A percentile compares a stretch with the other conserved stretches of the same genome.
phyloP scores from a whole-genome alignment of 2,797 vertebrate genomes.

The Prionace glauca region DNA sequence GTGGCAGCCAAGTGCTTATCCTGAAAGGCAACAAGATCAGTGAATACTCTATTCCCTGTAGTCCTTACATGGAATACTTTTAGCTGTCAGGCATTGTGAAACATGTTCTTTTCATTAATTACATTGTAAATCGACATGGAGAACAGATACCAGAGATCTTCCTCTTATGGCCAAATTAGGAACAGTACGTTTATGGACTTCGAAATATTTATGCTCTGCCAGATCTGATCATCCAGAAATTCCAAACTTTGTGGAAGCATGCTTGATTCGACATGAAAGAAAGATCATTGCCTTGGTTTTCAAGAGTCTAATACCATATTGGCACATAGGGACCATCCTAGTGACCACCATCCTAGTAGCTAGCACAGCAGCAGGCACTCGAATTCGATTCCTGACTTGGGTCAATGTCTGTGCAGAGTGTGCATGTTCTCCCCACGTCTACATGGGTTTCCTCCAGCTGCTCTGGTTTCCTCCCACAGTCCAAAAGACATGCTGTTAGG shows the following conservation, averaged over 20 bases:
- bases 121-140: not conserved
- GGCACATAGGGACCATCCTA: not conserved
- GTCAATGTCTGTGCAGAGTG: too few species aligned
- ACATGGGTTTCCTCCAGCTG: too few species aligned
- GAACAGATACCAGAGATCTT: not conserved
- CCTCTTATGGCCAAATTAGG: not conserved
- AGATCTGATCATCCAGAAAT: not conserved
- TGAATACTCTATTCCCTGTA: not conserved
- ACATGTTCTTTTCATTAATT: not conserved
- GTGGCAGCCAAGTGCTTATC: not conserved
- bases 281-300: not conserved
- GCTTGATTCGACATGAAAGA: not conserved
- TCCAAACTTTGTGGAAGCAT: not conserved
- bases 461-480: too few species aligned
- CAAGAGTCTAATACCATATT: not conserved
- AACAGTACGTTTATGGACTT: not conserved
- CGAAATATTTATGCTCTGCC: not conserved
- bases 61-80: not conserved
- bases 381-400: too few species aligned
- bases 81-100: not conserved
- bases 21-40: not conserved
- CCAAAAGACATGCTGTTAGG: too few species aligned
- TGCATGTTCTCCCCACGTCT: too few species aligned
- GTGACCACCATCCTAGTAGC: not conserved
- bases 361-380: too few species aligned